Conservation (phyloP, 64 coral and sea anemone genomes). For the Platygyra sinensis region DNA sequence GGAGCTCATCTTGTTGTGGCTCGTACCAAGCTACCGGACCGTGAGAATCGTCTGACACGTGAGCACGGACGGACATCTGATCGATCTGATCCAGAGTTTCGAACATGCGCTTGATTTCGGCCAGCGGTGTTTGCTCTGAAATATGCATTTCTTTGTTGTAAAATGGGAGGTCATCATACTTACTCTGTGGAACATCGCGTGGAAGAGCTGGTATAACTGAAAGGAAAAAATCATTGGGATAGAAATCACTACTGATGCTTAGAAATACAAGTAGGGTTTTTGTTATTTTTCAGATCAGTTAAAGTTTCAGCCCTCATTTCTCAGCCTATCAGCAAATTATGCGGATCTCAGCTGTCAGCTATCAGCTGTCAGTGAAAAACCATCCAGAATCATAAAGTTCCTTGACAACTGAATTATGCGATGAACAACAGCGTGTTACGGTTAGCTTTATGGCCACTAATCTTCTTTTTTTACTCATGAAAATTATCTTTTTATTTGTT, state of each 20-base stretch:
- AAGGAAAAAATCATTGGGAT: neutral
- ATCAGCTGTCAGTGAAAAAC: too few relatives aligned
- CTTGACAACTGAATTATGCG: too few relatives aligned
- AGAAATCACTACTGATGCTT: neutral
- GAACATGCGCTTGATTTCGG: slow-evolving; percentile 13
- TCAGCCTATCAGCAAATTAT: too few relatives aligned
- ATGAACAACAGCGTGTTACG: too few relatives aligned
- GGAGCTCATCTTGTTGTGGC: neutral
- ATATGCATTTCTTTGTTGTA: neutral
- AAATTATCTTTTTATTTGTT: too few relatives aligned
- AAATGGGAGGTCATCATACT: neutral
- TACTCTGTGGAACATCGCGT: neutral
- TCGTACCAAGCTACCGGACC: slow-evolving; percentile 27
- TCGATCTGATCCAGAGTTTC: slow-evolving; percentile 3
- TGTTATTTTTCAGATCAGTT: too few relatives aligned
- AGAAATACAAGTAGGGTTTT: too few relatives aligned
- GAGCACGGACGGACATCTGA: neutral
- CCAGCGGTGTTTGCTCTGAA: slow-evolving; percentile 12
- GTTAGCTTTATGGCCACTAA: too few relatives aligned
- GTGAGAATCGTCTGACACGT: neutral
- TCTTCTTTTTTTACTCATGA: too few relatives aligned
- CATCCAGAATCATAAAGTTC: too few relatives aligned
- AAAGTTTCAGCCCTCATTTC: too few relatives aligned
- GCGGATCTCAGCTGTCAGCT: too few relatives aligned
- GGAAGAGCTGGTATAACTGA: neutral